These are phyloP conservation scores for Dipodomys merriami DNA, from an alignment of 2,113 vertebrate species.

Conservation along the genomic window DNA sequence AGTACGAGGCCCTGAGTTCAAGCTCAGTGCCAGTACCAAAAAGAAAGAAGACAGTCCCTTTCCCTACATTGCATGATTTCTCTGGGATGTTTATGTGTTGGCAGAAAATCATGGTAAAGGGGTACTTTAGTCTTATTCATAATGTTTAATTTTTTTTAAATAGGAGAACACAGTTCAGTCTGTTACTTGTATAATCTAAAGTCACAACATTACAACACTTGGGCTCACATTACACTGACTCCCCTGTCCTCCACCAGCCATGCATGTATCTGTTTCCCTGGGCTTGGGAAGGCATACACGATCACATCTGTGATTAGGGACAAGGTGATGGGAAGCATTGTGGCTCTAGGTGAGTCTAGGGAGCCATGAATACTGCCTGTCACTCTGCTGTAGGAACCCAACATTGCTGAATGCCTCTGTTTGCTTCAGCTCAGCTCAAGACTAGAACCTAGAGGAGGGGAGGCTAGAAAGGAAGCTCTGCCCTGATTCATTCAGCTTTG, in stretches of 20 bases:
- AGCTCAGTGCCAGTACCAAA: too few relatives aligned
- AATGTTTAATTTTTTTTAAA: not conserved
- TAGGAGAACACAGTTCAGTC: conserved; percentile 4
- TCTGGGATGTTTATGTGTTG: not conserved
- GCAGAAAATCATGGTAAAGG: not conserved
- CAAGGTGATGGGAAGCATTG: not conserved
- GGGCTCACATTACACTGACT: not conserved
- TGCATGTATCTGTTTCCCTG: not conserved
- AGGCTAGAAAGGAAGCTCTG: not conserved
- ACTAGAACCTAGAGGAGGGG: not conserved
- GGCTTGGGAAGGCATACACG: not conserved
- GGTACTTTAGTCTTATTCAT: not conserved
- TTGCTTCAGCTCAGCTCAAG: not conserved
- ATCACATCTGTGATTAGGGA: not conserved
- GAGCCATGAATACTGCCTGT: not conserved
- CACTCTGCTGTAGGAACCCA: too few relatives aligned
- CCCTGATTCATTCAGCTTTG: not conserved
- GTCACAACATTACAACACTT: not conserved
- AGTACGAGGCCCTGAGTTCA: too few relatives aligned
- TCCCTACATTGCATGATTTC: not conserved
- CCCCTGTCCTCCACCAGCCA: not conserved
- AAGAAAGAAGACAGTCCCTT: too few relatives aligned
- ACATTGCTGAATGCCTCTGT: too few relatives aligned
- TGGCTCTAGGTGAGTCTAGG: not conserved
- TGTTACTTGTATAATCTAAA: conserved; percentile 33